A percentile compares a stretch with the other conserved stretches of the same genome.
phyloP scores from a whole-genome alignment of 1,140 invertebrate genomes.

The Samia ricini region DNA sequence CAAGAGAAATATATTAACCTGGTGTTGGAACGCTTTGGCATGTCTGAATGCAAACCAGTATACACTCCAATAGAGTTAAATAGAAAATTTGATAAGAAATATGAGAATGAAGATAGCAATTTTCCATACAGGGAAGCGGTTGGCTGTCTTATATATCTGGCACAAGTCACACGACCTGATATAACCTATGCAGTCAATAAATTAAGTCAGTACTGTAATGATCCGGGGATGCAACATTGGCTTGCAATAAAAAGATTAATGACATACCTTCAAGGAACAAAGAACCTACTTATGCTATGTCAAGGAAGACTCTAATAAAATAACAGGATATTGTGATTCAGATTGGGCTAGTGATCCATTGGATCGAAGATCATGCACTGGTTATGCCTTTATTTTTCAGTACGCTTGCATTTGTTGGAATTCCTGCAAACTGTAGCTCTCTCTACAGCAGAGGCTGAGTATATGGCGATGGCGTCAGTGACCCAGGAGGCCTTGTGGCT shows the following conservation, averaged over 20 bases:
- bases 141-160: conserved; percentile 21
- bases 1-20: conserved; percentile 20
- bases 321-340: conserved; percentile 54
- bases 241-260: conserved; percentile 26
- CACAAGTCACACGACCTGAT: conserved; percentile 21
- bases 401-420: conserved; percentile 31
- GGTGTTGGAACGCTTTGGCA: conserved; percentile 10
- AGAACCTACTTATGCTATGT: conserved; percentile 41
- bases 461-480: conserved; percentile 34
- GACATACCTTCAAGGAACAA: conserved; percentile 32
- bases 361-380: conserved; percentile 34
- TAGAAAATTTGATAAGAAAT: conserved; percentile 1
- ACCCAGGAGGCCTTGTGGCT: conserved; percentile 34
- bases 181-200: conserved; percentile 16
- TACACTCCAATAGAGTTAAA: conserved; percentile 15
- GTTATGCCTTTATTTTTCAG: conserved; percentile 34
- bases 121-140: conserved; percentile 18
- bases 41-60: conserved; percentile 14
- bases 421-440: conserved; percentile 32
- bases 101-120: background rate
- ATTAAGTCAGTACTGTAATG: conserved; percentile 18
- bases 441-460: conserved; percentile 36
- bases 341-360: conserved; percentile 43
- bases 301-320: conserved; percentile 25
- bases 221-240: conserved; percentile 19